Conservation (phyloP, 2,888 invertebrate genomes). For the Scaptomyza reducta region DNA sequence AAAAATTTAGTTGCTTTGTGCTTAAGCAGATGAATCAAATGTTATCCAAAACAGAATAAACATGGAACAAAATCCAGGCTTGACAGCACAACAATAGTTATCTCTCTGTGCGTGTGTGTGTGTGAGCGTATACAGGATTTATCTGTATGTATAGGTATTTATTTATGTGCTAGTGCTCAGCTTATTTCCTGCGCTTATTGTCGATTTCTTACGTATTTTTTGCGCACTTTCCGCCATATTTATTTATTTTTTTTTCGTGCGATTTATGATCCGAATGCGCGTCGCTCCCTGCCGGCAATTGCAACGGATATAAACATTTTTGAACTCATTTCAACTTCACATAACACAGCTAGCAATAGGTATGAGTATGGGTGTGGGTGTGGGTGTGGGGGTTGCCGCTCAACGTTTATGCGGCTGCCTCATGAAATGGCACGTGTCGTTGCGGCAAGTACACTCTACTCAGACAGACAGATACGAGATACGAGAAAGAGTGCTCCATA, state of each 20-base stretch:
- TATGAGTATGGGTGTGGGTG: slow-evolving; percentile 4
- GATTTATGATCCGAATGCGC: slow-evolving; percentile 70
- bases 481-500: background rate
- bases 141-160: slow-evolving; percentile 11
- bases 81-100: background rate
- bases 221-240: slow-evolving; percentile 74
- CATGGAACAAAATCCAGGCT: slow-evolving; percentile 10
- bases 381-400: slow-evolving; percentile 10
- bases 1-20: slow-evolving; percentile 52
- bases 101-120: background rate
- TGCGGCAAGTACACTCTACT: slow-evolving; percentile 39
- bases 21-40: slow-evolving; percentile 30
- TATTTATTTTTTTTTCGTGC: slow-evolving; percentile 30
- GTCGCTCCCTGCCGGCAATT: slow-evolving; percentile 65
- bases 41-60: slow-evolving; percentile 10
- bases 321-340: slow-evolving; percentile 77
- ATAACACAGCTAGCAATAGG: background rate
- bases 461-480: background rate
- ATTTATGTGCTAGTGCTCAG: slow-evolving; percentile 51
- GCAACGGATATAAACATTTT: slow-evolving; percentile 78
- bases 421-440: slow-evolving; percentile 75
- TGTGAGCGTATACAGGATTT: slow-evolving; percentile 3
- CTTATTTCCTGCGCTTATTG: slow-evolving; percentile 76
- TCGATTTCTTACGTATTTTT: slow-evolving; percentile 74
- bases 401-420: slow-evolving; percentile 62